Conservation (phyloP, 2,888 invertebrate species). For the Pammene aurita region DNA sequence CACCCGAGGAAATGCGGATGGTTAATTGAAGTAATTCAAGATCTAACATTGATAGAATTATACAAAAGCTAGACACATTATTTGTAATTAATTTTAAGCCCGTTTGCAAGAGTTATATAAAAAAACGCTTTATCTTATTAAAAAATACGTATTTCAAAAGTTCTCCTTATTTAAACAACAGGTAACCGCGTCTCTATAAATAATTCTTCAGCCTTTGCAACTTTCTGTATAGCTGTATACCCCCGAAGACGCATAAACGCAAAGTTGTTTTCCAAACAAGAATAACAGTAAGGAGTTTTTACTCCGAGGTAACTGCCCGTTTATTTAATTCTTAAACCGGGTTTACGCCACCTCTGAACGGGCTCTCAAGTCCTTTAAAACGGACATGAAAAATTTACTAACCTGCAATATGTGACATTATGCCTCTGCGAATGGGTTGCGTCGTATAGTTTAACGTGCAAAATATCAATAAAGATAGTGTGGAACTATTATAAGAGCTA, state of each 20-base stretch:
- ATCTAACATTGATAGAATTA: too few relatives aligned
- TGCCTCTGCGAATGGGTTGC: background rate
- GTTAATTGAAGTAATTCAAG: too few relatives aligned
- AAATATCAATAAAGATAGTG: too few relatives aligned
- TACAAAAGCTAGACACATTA: too few relatives aligned
- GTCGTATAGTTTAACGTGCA: background rate
- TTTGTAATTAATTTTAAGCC: too few relatives aligned
- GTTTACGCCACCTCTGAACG: background rate
- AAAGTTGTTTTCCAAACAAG: constrained; percentile 4
- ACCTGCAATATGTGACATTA: background rate
- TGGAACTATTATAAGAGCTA: too few relatives aligned
- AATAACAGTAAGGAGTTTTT: constrained; percentile 20
- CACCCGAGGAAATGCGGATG: too few relatives aligned
- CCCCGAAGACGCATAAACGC: constrained; percentile 19
- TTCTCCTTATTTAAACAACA: too few relatives aligned
- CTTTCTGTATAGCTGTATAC: background rate
- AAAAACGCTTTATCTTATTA: too few relatives aligned
- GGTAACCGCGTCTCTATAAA: background rate
- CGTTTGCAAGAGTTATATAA: too few relatives aligned
- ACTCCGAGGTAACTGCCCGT: constrained; percentile 10
- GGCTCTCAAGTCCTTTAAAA: constrained; percentile 1
- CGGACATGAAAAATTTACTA: background rate
- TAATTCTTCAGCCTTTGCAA: background rate
- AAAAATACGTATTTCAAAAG: too few relatives aligned
- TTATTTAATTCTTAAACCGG: constrained; percentile 24